A percentile compares a stretch with the other conserved stretches of the same genome.
Evolutionary conservation across 2,113 vertebrate genomes (phyloP).

Genomic region (Cyphomyrus discorhynchus): DNA sequence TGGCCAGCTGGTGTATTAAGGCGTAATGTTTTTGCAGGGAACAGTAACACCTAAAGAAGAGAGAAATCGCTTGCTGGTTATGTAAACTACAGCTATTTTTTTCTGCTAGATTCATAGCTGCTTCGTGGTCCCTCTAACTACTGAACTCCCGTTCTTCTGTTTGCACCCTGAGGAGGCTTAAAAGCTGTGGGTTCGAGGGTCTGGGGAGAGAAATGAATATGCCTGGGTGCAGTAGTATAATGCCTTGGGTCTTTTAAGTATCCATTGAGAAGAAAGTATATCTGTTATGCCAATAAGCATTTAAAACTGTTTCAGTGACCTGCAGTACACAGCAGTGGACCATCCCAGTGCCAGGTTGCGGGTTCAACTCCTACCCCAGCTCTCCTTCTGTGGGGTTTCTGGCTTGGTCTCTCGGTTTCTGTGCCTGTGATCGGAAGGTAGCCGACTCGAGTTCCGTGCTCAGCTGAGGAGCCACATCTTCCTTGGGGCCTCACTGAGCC

Average conservation of each 20-base stretch:
- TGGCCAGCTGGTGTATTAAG: constrained; percentile 11
- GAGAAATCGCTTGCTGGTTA: background rate
- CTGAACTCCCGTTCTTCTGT: background rate
- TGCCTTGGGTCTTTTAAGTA: background rate
- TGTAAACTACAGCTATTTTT: constrained; percentile 1
- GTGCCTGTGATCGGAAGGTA: background rate
- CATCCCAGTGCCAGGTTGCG: background rate
- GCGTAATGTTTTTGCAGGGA: constrained; percentile 8
- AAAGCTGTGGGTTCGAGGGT: background rate
- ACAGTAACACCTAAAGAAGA: constrained; percentile 13
- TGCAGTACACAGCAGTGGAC: background rate
- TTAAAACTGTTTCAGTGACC: background rate
- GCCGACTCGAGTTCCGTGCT: background rate
- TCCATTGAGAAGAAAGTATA: background rate
- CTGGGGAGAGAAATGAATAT: background rate
- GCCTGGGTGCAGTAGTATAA: background rate
- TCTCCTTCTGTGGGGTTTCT: background rate
- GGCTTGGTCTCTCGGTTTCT: background rate
- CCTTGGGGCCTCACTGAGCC: background rate
- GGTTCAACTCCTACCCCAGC: background rate
- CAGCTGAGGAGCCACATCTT: background rate
- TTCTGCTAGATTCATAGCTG: background rate
- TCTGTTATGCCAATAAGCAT: background rate
- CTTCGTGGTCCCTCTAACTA: background rate
- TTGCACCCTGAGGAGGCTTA: background rate